Base-by-base conservation (phyloP, 2,113 vertebrate species). In the Pantherophis guttatus region DNA sequence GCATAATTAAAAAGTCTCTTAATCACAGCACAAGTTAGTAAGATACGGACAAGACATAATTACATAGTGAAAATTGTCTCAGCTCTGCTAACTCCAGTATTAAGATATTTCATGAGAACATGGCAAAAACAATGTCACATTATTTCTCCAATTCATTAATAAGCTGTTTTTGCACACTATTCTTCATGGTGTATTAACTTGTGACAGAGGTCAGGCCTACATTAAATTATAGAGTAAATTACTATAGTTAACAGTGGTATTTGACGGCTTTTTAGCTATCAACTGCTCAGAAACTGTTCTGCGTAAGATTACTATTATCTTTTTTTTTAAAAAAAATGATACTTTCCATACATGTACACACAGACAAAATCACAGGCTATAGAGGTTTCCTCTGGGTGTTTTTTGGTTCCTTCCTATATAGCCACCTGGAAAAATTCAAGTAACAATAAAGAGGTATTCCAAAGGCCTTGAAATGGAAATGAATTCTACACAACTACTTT, bases 121-220 rank as follows among this genome's bases (percentile, higher is more conserved):
- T 97, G 98, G 97, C 96, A 98, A 98, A 97, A 98, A 97, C 97
- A 97, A 96, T 97, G 98, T 98, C 98, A 98, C 92, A 95, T 98
- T 97, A 98, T 97, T 97, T 97, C 97, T 97, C 94, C 97, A 96
- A 95, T 97, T 98, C 97, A 98, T 98, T 98, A 98, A 97, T 98
- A 98, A 98, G 97, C 97, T 95, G 98, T 98, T 98, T 97, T 97
- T 97, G 95, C 97, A 96, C 97, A 98, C 96, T 97, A 88, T 98
- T 98, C 97, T 98, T 98, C 98, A 98, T 98, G 98, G 97, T 98
- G 96, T 97, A 98, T 98, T 98, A 99, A 98, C 98, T 98, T 97
- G 97, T 98, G 97, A 98, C 98, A 97, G 93, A 95, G 98, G 98
- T 98, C 98, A 98, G 95, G 97, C 96, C 98, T 98, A 98, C 97